phyloP scores from a whole-genome alignment of 2,888 invertebrate genomes.

The Brachycybe producta region DNA sequence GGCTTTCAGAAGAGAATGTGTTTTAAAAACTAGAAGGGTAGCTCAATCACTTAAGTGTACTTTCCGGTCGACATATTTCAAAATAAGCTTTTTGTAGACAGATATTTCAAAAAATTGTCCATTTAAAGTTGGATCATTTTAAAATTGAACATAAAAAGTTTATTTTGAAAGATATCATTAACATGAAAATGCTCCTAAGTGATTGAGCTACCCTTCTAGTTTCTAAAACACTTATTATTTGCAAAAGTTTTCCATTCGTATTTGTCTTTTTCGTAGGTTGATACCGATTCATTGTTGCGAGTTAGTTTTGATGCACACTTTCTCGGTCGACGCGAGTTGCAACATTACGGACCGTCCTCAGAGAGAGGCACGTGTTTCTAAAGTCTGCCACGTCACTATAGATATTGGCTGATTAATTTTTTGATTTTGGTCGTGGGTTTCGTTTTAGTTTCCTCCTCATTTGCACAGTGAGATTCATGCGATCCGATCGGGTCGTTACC shows the following conservation, averaged over 20 bases:
- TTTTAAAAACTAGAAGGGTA: no score
- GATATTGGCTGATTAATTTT: neutral
- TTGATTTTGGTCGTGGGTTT: constrained; percentile 21
- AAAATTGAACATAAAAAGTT: no score
- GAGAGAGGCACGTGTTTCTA: constrained; percentile 45
- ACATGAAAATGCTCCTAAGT: constrained; percentile 10
- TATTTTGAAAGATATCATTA: no score
- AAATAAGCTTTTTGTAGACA: no score
- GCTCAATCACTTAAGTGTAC: no score
- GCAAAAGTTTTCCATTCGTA: constrained; percentile 12
- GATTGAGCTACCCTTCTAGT: no score
- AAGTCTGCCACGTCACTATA: neutral
- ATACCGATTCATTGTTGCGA: constrained; percentile 76
- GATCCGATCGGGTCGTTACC: constrained; percentile 24
- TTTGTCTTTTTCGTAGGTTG: constrained; percentile 38
- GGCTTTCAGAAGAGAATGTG: no score
- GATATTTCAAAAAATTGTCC: no score
- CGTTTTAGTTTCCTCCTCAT: no score
- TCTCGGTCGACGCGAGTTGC: constrained; percentile 65
- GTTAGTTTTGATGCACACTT: constrained; percentile 75
- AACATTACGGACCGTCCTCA: constrained; percentile 57
- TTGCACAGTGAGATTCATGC: constrained; percentile 25
- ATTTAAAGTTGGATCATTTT: no score
- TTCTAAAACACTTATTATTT: constrained; percentile 16
- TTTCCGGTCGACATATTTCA: no score